phyloP scores from a whole-genome alignment of 2,113 vertebrate genomes.

The Tricholaema leucomelas region DNA sequence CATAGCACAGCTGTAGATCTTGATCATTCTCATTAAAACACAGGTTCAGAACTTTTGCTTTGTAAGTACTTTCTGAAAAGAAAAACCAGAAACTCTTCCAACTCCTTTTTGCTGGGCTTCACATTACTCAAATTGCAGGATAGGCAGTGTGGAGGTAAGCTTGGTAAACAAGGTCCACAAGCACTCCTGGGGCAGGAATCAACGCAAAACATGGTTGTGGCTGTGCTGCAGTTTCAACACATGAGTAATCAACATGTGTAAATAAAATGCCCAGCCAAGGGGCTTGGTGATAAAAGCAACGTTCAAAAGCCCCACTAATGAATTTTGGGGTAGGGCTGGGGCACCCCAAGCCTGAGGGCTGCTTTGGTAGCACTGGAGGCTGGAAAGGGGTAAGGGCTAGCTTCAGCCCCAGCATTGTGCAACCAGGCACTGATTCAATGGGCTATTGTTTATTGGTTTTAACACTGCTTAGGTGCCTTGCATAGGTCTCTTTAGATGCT shows the following conservation, averaged over 20 bases:
- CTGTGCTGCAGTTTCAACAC: background rate
- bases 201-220: background rate
- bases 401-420: background rate
- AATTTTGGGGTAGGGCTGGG: background rate
- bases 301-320: background rate
- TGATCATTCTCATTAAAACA: background rate
- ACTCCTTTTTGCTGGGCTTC: background rate
- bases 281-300: background rate
- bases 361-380: background rate
- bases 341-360: background rate
- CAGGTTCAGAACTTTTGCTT: background rate
- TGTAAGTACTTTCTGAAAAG: background rate
- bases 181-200: background rate
- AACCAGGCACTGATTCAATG: background rate
- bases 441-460: background rate
- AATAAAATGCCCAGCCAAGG: background rate
- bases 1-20: background rate
- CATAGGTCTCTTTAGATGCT: background rate
- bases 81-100: background rate
- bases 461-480: background rate
- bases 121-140: background rate
- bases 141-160: background rate
- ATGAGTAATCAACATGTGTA: background rate
- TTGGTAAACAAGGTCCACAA: rapidly evolving
- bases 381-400: background rate